Evolutionary conservation across 2,113 vertebrate genomes (phyloP).

Genomic region (Phasianus colchicus): DNA sequence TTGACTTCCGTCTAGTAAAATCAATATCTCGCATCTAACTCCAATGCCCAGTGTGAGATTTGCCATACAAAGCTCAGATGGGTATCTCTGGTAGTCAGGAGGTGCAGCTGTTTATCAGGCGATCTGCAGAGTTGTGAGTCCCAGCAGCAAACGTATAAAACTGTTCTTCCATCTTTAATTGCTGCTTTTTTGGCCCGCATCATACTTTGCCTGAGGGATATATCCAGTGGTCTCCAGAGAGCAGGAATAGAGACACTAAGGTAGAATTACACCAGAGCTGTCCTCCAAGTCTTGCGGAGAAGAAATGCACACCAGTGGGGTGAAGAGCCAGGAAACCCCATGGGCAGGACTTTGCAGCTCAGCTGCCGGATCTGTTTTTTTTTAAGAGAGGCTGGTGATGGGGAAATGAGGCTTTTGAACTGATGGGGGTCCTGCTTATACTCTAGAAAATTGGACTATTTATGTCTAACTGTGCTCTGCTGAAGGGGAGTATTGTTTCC

Average conservation of each 20-base stretch:
- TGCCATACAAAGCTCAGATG: neutral
- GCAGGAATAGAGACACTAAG: neutral
- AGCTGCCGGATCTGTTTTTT: neutral
- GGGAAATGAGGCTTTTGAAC: neutral
- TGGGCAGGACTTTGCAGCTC: neutral
- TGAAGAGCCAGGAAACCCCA: neutral
- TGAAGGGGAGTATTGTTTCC: neutral
- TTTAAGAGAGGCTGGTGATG: neutral
- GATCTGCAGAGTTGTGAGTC: neutral
- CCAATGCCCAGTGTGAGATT: neutral
- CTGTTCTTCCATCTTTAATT: neutral
- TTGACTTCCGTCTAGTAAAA: neutral
- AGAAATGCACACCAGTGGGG: fast-evolving
- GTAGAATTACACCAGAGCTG: neutral
- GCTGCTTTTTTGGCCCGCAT: neutral
- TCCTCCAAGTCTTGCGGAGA: neutral
- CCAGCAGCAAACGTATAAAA: neutral
- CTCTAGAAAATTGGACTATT: neutral
- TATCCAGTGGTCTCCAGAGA: neutral
- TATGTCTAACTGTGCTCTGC: neutral
- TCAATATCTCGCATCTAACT: neutral
- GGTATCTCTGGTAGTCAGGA: neutral
- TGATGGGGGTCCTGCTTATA: neutral
- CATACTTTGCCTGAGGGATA: neutral
- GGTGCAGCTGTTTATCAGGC: neutral